A percentile compares a stretch with the other conserved stretches of the same genome.
phyloP scores from a whole-genome alignment of 2,888 invertebrate species.

The Mechanitis messenoides region DNA sequence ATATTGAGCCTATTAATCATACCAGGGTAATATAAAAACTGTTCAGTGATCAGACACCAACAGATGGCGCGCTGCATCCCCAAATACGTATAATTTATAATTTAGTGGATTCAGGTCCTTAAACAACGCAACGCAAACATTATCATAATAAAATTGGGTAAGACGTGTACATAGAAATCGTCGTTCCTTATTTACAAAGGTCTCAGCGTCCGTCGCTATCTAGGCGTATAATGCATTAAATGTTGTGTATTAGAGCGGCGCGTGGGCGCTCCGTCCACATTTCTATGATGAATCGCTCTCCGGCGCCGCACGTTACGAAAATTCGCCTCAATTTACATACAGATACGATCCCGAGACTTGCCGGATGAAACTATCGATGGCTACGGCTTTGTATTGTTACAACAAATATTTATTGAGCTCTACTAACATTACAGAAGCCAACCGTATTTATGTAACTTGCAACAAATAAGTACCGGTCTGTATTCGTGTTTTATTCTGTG shows the following conservation, averaged over 20 bases:
- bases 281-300: conserved; percentile 71
- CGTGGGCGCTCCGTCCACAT: conserved; percentile 73
- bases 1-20: conserved; percentile 27
- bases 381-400: conserved; percentile 50
- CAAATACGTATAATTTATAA: conserved; percentile 27
- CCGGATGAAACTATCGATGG: conserved; percentile 36
- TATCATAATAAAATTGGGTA: conserved; percentile 27
- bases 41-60: conserved; percentile 7
- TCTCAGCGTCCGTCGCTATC: conserved; percentile 31
- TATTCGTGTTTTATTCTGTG: not conserved
- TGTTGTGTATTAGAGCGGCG: conserved; percentile 49
- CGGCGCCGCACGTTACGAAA: conserved; percentile 64
- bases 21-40: conserved; percentile 21
- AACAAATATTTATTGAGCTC: conserved; percentile 57
- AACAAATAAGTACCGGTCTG: not conserved
- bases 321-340: conserved; percentile 67
- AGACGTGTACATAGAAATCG: conserved; percentile 30
- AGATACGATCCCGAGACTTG: conserved; percentile 56
- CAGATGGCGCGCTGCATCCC: conserved; percentile 15
- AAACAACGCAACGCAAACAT: conserved; percentile 28
- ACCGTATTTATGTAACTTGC: conserved; percentile 31
- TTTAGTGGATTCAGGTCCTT: conserved; percentile 18
- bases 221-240: conserved; percentile 48
- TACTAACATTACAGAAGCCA: conserved; percentile 36
- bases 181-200: conserved; percentile 33